A percentile compares a stretch with the other conserved stretches of the same genome.
phyloP scores from a whole-genome alignment of 2,888 invertebrate species.

The Caradrina kadenii region DNA sequence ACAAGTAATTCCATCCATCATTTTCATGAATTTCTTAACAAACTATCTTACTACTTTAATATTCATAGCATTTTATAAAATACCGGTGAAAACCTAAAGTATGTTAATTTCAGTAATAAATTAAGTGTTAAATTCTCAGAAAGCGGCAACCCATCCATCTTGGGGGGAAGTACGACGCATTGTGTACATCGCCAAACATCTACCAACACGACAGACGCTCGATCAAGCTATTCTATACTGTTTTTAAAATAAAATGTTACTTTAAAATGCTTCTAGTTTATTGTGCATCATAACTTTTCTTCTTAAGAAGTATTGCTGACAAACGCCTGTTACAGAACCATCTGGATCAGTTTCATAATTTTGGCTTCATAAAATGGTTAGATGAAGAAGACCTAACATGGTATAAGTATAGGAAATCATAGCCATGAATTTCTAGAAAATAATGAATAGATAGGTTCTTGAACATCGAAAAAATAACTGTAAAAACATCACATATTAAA shows the following conservation, averaged over 20 bases:
- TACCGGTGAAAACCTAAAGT: conserved; percentile 15
- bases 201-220: conserved; percentile 29
- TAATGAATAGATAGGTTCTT: too few relatives aligned
- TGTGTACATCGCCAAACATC: conserved; percentile 33
- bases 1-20: conserved; percentile 24
- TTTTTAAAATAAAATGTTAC: conserved; percentile 11
- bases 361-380: too few relatives aligned
- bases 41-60: conserved; percentile 21
- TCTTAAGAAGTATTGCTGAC: background rate
- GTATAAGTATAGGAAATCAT: too few relatives aligned
- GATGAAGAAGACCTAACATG: too few relatives aligned
- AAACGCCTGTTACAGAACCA: too few relatives aligned
- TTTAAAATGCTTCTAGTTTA: background rate
- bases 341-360: too few relatives aligned
- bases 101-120: conserved; percentile 51
- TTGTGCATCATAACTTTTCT: background rate
- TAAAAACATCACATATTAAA: too few relatives aligned
- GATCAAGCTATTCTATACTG: conserved; percentile 35
- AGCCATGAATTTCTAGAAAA: too few relatives aligned
- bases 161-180: conserved; percentile 27
- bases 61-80: conserved; percentile 38
- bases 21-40: conserved; percentile 19
- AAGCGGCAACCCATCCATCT: conserved; percentile 45
- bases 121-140: conserved; percentile 44
- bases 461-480: too few relatives aligned